Percentiles rank a stretch among this genome's conserved stretches.
Evolutionary conservation across 2,113 vertebrate genomes (phyloP).

Genomic region (Tragulus kanchil): DNA sequence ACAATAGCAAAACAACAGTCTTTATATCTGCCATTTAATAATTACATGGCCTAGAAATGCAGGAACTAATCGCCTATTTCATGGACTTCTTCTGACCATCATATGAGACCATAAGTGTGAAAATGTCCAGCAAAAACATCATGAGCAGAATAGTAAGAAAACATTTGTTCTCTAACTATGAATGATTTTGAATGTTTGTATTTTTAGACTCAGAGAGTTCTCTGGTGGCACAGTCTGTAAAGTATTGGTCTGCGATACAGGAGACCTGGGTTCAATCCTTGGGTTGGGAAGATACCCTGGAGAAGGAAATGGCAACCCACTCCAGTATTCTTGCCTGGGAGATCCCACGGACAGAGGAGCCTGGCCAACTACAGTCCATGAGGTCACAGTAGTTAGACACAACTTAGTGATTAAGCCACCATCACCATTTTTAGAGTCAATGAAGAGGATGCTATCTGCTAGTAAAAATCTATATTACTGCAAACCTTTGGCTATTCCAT

Average conservation of each 20-base stretch:
- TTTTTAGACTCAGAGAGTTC: not conserved
- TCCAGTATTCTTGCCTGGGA: not conserved
- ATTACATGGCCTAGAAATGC: not conserved
- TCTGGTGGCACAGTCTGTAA: not conserved
- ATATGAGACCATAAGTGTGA: not conserved
- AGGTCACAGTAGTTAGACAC: accelerated
- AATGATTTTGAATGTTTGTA: not conserved
- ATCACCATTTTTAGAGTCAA: not conserved
- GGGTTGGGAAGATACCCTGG: not conserved
- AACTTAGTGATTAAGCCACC: not conserved
- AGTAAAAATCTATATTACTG: not conserved
- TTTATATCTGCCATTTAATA: not conserved
- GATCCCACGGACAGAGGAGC: not conserved
- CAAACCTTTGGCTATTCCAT: not conserved
- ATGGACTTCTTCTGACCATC: not conserved
- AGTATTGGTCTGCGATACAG: not conserved
- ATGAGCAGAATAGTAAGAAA: not conserved
- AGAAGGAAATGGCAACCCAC: not conserved
- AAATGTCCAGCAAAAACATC: not conserved
- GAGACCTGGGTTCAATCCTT: not conserved
- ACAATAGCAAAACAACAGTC: not conserved
- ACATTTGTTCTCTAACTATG: not conserved
- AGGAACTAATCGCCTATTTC: accelerated
- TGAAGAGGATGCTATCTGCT: not conserved
- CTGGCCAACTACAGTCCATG: not conserved